A percentile compares a stretch with the other conserved stretches of the same genome.
These are phyloP conservation scores for Liposcelis brunnea DNA, from an alignment of 2,888 invertebrate genomes.

Conservation along the genomic window DNA sequence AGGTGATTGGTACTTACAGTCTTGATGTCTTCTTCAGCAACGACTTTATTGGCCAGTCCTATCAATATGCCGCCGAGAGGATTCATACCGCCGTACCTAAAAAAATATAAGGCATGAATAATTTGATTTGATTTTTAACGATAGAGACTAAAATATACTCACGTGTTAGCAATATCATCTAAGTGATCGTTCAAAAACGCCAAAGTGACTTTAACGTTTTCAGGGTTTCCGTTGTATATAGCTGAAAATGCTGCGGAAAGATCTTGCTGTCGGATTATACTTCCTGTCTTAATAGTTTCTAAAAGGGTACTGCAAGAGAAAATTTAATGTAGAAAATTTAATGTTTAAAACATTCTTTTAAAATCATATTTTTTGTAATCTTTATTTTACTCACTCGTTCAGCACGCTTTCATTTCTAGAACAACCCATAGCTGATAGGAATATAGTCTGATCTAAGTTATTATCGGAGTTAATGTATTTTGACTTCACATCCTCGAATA, in stretches of 20 bases:
- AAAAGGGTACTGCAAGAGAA: background rate
- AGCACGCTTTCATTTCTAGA: too few species aligned
- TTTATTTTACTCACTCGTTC: too few species aligned
- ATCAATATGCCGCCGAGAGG: background rate
- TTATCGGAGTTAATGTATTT: background rate
- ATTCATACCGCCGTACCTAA: slow-evolving; percentile 1
- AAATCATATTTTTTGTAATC: too few species aligned
- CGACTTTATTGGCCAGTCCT: background rate
- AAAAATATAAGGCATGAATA: background rate
- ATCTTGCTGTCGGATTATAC: background rate
- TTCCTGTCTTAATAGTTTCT: background rate
- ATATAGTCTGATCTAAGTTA: background rate
- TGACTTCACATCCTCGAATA: background rate
- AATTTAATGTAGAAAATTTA: background rate
- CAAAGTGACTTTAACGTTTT: background rate
- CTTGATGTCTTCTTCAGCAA: background rate
- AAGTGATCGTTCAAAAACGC: background rate
- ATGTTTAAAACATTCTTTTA: background rate
- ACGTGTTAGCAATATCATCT: background rate
- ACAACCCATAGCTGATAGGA: background rate
- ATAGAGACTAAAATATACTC: background rate
- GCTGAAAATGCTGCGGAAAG: background rate
- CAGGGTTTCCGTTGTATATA: background rate
- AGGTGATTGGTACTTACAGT: too few species aligned
- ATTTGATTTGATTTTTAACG: too few species aligned